A percentile compares a stretch with the other conserved stretches of the same genome.
phyloP scores from a whole-genome alignment of 2,888 invertebrate genomes.

The Epistrophe grossulariae region DNA sequence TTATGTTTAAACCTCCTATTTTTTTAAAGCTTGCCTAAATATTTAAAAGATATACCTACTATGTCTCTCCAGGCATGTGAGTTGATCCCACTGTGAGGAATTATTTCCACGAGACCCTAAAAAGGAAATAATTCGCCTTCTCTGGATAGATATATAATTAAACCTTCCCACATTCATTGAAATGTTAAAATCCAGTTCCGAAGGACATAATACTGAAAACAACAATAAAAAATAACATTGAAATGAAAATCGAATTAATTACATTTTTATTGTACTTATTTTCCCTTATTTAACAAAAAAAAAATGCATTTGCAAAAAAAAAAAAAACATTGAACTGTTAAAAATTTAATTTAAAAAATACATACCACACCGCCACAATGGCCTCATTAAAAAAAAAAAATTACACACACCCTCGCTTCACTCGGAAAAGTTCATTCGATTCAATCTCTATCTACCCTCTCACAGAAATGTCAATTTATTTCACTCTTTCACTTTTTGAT shows the following conservation, averaged over 20 bases:
- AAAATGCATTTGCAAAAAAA: background rate
- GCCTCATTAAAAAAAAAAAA: background rate
- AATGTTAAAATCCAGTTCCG: background rate
- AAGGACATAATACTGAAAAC: background rate
- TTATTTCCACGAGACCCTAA: no score
- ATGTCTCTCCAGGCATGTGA: no score
- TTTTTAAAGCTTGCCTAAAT: no score
- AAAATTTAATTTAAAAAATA: slow-evolving; percentile 10
- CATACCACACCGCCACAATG: background rate
- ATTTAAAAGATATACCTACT: no score
- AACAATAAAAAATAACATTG: background rate
- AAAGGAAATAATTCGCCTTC: background rate
- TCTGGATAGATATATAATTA: background rate
- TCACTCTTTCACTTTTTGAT: background rate
- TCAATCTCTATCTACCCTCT: background rate
- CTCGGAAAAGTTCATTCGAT: background rate
- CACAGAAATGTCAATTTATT: slow-evolving; percentile 6
- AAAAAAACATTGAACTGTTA: background rate
- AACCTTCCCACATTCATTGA: background rate
- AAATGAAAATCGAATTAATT: slow-evolving; percentile 9
- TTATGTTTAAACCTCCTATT: no score
- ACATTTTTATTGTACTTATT: background rate
- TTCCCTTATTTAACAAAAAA: background rate
- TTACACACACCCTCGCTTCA: background rate
- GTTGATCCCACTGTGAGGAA: no score